phyloP scores from a whole-genome alignment of 2,797 vertebrate genomes.

The Petrocephalus schoutedeni region DNA sequence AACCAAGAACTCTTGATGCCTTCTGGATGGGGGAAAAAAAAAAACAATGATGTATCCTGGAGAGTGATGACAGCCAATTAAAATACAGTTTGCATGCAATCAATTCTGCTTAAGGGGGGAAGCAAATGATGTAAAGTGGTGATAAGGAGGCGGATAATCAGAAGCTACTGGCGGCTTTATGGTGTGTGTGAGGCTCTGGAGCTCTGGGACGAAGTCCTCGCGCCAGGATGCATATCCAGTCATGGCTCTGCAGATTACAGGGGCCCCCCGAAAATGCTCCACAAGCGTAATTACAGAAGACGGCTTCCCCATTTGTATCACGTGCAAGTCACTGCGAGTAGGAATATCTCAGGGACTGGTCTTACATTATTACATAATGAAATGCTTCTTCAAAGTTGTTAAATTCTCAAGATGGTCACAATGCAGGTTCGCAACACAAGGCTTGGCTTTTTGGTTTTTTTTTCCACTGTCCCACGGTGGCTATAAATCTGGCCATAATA shows the following conservation, averaged over 20 bases:
- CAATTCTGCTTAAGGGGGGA: neutral
- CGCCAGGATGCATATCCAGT: neutral
- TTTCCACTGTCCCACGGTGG: neutral
- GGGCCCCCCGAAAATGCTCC: neutral
- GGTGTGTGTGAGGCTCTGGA: neutral
- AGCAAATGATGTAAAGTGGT: neutral
- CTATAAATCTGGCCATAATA: neutral
- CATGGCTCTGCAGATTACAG: neutral
- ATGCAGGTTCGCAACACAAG: neutral
- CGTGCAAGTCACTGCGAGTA: neutral
- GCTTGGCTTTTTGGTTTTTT: neutral
- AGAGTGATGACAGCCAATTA: conserved; percentile 9
- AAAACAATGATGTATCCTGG: neutral
- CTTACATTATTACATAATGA: neutral
- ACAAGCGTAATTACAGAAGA: neutral
- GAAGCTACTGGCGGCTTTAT: neutral
- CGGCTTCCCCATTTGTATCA: neutral
- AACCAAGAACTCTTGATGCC: neutral
- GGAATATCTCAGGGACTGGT: neutral
- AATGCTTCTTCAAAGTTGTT: neutral
- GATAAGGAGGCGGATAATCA: neutral
- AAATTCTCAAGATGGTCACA: neutral
- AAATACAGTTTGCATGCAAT: conserved; percentile 17
- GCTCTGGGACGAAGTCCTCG: neutral
- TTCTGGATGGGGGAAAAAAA: neutral